Evolutionary conservation across 2,888 invertebrate genomes (phyloP).

Genomic region (Chorisops tibialis): DNA sequence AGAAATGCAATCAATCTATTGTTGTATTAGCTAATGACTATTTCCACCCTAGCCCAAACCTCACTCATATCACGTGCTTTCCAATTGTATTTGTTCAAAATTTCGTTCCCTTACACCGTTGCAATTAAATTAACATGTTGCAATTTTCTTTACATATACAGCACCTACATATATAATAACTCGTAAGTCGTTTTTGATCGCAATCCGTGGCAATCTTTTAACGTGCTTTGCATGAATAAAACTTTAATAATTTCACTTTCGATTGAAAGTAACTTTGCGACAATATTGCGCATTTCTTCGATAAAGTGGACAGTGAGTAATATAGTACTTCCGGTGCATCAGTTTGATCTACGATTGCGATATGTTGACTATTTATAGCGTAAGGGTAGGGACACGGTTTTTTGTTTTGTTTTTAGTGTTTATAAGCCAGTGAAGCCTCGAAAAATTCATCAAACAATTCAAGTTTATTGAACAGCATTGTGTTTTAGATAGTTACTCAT

Average conservation of each 20-base stretch:
- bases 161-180: too few relatives aligned
- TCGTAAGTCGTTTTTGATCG: too few relatives aligned
- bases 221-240: conserved; percentile 18
- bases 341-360: neutral
- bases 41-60: too few relatives aligned
- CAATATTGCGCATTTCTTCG: neutral
- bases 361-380: neutral
- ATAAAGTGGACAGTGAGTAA: neutral
- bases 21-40: neutral
- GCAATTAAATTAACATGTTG: neutral
- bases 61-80: too few relatives aligned
- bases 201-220: neutral
- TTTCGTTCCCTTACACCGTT: too few relatives aligned
- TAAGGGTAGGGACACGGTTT: too few relatives aligned
- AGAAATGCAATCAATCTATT: too few relatives aligned
- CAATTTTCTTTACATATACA: too few relatives aligned
- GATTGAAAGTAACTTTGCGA: conserved; percentile 21
- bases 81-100: too few relatives aligned
- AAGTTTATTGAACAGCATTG: conserved; percentile 6
- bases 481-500: neutral
- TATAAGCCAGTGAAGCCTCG: conserved; percentile 17
- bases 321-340: neutral
- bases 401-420: conserved; percentile 10
- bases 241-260: conserved; percentile 31
- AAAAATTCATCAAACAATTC: conserved; percentile 4